Evolutionary conservation across 2,888 invertebrate genomes (phyloP).

Genomic region (Carabus problematicus): DNA sequence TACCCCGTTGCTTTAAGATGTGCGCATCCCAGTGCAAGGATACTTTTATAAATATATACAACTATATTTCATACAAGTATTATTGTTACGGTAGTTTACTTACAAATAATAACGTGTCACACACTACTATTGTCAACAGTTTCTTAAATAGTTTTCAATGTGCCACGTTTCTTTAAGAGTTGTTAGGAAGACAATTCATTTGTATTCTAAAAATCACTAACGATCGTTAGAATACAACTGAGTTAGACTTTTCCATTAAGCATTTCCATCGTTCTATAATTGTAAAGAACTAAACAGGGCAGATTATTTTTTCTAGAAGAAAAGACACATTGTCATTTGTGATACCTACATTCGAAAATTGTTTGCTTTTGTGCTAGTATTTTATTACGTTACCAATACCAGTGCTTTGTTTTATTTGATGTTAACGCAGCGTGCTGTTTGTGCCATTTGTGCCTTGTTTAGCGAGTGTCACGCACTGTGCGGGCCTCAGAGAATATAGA

Average conservation of each 20-base stretch:
- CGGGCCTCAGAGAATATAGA: constrained; percentile 9
- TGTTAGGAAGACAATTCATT: constrained; percentile 2
- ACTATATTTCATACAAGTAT: constrained; percentile 43
- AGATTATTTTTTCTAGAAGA: neutral
- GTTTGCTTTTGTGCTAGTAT: constrained; percentile 31
- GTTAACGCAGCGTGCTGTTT: constrained; percentile 13
- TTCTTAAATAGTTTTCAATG: constrained; percentile 34
- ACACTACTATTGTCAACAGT: constrained; percentile 33
- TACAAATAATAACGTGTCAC: constrained; percentile 26
- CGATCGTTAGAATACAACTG: no score
- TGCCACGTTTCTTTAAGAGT: constrained; percentile 16
- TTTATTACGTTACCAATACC: constrained; percentile 35
- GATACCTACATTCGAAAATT: constrained; percentile 35
- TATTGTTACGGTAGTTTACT: constrained; percentile 26
- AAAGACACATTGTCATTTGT: constrained; percentile 38
- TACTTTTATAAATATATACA: constrained; percentile 41
- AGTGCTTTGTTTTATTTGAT: constrained; percentile 27
- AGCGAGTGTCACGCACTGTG: constrained; percentile 5
- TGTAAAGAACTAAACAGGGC: no score
- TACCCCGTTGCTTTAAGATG: constrained; percentile 9
- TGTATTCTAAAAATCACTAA: neutral
- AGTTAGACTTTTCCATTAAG: no score
- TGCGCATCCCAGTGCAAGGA: constrained; percentile 24
- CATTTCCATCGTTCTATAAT: no score
- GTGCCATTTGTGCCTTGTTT: constrained; percentile 42